phyloP scores from a whole-genome alignment of 2,797 vertebrate genomes.

The Glossophaga mutica region DNA sequence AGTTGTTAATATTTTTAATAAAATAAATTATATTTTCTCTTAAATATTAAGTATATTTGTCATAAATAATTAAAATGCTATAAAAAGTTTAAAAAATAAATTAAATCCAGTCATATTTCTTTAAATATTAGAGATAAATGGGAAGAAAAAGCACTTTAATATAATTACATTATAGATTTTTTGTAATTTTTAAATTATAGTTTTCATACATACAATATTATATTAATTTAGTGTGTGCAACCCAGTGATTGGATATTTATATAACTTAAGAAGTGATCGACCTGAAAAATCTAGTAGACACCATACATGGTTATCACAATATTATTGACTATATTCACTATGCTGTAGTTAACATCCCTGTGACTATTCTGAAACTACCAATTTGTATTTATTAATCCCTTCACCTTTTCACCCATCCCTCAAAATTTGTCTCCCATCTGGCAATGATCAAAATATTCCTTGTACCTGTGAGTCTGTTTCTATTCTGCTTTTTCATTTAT shows the following conservation, averaged over 20 bases:
- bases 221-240: neutral
- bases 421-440: too few relatives aligned
- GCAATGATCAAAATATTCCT: too few relatives aligned
- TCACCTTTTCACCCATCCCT: too few relatives aligned
- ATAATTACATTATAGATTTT: neutral
- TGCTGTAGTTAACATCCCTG: too few relatives aligned
- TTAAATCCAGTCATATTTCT: neutral
- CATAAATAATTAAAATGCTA: neutral
- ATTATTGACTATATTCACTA: too few relatives aligned
- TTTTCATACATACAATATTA: neutral
- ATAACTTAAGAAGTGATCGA: neutral
- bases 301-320: neutral
- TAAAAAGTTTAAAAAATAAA: neutral
- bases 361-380: too few relatives aligned
- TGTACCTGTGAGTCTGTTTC: too few relatives aligned
- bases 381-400: too few relatives aligned
- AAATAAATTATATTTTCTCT: neutral
- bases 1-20: neutral
- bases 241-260: neutral
- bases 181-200: neutral
- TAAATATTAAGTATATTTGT: neutral
- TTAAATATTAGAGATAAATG: neutral
- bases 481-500: neutral
- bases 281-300: neutral
- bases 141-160: neutral